Evolutionary conservation across 2,888 invertebrate species (phyloP).

Genomic region (Nymphalis c-album): DNA sequence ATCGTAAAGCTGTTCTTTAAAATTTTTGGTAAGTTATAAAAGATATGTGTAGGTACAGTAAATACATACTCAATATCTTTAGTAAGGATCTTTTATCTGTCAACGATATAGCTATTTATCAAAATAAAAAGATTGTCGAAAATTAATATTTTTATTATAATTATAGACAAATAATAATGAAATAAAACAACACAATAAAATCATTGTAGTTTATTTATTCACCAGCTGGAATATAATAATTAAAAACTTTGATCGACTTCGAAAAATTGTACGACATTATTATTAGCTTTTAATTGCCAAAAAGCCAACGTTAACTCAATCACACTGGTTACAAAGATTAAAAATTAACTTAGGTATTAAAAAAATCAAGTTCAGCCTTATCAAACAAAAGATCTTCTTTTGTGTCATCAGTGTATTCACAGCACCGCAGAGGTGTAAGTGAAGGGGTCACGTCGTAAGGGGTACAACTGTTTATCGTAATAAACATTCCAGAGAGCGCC

Average conservation of each 20-base stretch:
- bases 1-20: no score
- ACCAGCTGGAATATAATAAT: constrained; percentile 74
- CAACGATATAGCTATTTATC: no score
- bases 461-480: constrained; percentile 44
- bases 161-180: constrained; percentile 5
- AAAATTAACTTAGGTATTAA: constrained; percentile 76
- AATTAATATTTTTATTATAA: neutral
- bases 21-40: no score
- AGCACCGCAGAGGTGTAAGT: constrained; percentile 61
- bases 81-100: no score
- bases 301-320: constrained; percentile 67
- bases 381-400: constrained; percentile 78
- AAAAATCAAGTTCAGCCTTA: constrained; percentile 79
- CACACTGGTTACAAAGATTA: constrained; percentile 75
- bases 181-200: constrained; percentile 64
- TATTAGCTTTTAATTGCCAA: constrained; percentile 61
- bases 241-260: constrained; percentile 76
- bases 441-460: constrained; percentile 70
- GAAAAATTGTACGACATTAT: constrained; percentile 73
- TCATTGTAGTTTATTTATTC: constrained; percentile 74
- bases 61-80: no score
- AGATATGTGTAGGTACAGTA: no score
- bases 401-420: constrained; percentile 65
- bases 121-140: no score
- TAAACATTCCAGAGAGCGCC: constrained; percentile 75